Percentiles rank a stretch among this genome's conserved stretches.
Evolutionary conservation across 2,888 invertebrate genomes (phyloP).

Genomic region (Nemurella pictetii): DNA sequence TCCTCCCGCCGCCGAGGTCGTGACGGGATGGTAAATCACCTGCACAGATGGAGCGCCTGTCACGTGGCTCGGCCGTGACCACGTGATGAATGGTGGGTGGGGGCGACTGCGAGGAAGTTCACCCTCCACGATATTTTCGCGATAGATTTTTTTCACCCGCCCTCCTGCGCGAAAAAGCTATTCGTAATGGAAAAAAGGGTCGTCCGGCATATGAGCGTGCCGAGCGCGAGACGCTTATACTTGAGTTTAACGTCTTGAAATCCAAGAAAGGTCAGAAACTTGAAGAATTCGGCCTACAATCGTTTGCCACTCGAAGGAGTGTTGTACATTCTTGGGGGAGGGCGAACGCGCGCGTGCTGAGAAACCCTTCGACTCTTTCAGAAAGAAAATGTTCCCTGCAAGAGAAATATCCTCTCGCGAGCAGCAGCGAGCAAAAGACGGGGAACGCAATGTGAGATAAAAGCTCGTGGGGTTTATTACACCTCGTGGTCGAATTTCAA

Average conservation of each 20-base stretch:
- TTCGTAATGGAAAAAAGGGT: background rate
- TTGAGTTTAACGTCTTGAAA: constrained; percentile 9
- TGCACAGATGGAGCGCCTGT: constrained; percentile 5
- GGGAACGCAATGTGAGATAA: background rate
- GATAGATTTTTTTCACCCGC: constrained; percentile 3
- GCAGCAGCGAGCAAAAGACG: background rate
- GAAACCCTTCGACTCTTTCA: background rate
- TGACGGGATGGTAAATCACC: constrained; percentile 11
- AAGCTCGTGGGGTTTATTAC: background rate
- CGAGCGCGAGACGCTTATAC: background rate
- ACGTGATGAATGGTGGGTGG: constrained; percentile 16
- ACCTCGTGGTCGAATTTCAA: background rate
- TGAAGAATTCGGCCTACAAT: background rate
- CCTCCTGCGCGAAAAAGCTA: background rate
- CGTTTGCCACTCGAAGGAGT: background rate
- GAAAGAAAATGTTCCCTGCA: background rate
- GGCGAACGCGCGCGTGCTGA: background rate
- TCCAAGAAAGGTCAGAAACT: background rate
- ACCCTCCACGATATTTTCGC: background rate
- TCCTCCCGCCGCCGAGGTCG: background rate
- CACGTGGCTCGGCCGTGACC: background rate
- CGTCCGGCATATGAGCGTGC: background rate
- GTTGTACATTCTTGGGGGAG: background rate
- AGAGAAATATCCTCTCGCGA: background rate
- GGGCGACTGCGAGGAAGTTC: constrained; percentile 5